Percentiles rank a stretch among this genome's conserved stretches.
Evolutionary conservation across 1,140 invertebrate species (phyloP).

Genomic region (Lepidurus couesii): DNA sequence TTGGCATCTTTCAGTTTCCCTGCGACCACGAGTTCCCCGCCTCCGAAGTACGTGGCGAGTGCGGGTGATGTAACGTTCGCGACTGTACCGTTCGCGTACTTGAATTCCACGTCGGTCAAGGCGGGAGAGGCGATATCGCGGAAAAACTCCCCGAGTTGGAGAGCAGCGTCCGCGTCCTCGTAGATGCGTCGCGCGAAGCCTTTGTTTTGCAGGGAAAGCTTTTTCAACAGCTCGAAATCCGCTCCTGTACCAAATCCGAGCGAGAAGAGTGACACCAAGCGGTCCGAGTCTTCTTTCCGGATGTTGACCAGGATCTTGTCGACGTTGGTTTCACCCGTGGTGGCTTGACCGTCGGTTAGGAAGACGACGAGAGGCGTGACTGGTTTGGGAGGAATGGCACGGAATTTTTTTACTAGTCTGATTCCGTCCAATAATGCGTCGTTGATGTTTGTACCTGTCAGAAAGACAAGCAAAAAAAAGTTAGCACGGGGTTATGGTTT

Average conservation of each 20-base stretch:
- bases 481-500: not conserved
- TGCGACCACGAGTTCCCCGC: slow-evolving; percentile 55
- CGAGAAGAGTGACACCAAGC: slow-evolving; percentile 51
- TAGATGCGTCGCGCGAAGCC: slow-evolving; percentile 67
- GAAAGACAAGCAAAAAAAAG: not conserved
- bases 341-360: slow-evolving; percentile 67
- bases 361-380: slow-evolving; percentile 59
- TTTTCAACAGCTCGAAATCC: slow-evolving; percentile 59
- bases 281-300: slow-evolving; percentile 37
- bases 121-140: slow-evolving; percentile 63
- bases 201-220: slow-evolving; percentile 57
- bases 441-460: slow-evolving; percentile 54
- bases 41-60: slow-evolving; percentile 54
- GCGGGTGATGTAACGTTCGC: slow-evolving; percentile 44
- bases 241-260: slow-evolving; percentile 66
- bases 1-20: slow-evolving; percentile 44
- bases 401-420: slow-evolving; percentile 41
- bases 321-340: slow-evolving; percentile 53
- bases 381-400: slow-evolving; percentile 26
- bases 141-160: slow-evolving; percentile 66
- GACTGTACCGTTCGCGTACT: slow-evolving; percentile 48
- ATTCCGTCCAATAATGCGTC: slow-evolving; percentile 55
- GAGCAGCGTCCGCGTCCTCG: slow-evolving; percentile 61
- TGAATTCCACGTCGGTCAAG: slow-evolving; percentile 59
- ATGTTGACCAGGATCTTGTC: slow-evolving; percentile 50